Evolutionary conservation across 2,888 invertebrate species (phyloP), one percentile per base, ranked within the genome.

Genomic region (Spilosoma lubricipeda): DNA sequence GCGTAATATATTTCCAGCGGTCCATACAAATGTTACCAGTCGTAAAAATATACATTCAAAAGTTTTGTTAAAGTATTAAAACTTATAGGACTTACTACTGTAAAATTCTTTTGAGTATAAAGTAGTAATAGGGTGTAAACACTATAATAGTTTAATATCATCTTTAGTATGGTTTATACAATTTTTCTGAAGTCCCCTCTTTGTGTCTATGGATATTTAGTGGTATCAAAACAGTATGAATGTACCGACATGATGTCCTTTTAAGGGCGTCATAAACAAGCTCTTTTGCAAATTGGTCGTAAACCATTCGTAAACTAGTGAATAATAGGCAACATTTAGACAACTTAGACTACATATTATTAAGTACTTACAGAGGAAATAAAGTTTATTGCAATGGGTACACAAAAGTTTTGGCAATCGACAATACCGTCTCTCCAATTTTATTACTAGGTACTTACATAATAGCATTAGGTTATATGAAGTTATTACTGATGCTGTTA

Each of bases 221-320:
- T 59, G 42, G 39, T 42, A 56, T 77, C 77, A 79, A 76, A 67
- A 66, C 74, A 73, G 68, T 75, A 81, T 78, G 81, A 78, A 82
- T 81, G 75, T 67, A 80, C 78, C 80, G 65, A 81, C 82, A 82
- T 84, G 76, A 86, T 77, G 70, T 84, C 82, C 84, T 81, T 86
- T 84, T 84, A 83, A 86, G 83, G 86, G 86, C 82, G 86, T 88
- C 90, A 82, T 91, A 91, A 92, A 88, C 81, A 86, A 89, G 87
- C 92, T 93, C 93, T 93, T 90, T 88, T 90, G 90, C 91, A 92
- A 94, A 94, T 94, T 94, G 93, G 83, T 92, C 92, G 91, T 94
- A 94, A 94, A 93, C 93, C 90, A 89, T 86, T 78, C 69, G 83
- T 87, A 90, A 83, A 87, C 79, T 87, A 89, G 85, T 86, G 88